Evolutionary conservation across 2,797 vertebrate genomes (phyloP).

Genomic region (Tamandua tetradactyla): DNA sequence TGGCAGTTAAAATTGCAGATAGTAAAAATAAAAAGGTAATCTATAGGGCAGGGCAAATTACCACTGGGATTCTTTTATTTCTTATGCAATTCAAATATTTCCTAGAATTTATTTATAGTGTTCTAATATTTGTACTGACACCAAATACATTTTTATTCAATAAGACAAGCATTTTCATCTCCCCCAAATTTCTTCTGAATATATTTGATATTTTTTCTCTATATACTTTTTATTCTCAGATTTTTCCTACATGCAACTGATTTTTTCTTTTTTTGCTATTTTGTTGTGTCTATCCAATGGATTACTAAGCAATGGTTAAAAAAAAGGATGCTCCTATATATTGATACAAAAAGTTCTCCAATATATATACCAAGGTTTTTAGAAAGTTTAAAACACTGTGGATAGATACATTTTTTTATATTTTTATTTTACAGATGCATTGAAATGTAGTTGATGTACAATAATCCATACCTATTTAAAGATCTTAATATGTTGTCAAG

Average conservation of each 20-base stretch:
- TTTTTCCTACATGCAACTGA: too few relatives aligned
- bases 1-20: too few relatives aligned
- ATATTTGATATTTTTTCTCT: neutral
- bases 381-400: neutral
- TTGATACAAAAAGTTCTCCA: neutral
- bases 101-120: neutral
- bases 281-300: neutral
- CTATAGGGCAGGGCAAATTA: too few relatives aligned
- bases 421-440: neutral
- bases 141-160: neutral
- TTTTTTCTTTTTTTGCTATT: neutral
- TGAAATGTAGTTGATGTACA: neutral
- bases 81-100: neutral
- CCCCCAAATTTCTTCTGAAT: neutral
- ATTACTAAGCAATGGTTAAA: neutral
- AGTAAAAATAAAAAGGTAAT: too few relatives aligned
- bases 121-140: neutral
- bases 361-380: neutral
- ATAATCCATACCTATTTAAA: neutral
- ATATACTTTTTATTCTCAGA: neutral
- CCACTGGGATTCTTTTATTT: neutral
- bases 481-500: too few relatives aligned
- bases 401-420: neutral
- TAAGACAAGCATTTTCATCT: neutral
- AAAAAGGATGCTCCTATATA: neutral